Evolutionary conservation across 2,888 invertebrate species (phyloP), one percentile per base, ranked within the genome.

Genomic region (Diaphora mendica): DNA sequence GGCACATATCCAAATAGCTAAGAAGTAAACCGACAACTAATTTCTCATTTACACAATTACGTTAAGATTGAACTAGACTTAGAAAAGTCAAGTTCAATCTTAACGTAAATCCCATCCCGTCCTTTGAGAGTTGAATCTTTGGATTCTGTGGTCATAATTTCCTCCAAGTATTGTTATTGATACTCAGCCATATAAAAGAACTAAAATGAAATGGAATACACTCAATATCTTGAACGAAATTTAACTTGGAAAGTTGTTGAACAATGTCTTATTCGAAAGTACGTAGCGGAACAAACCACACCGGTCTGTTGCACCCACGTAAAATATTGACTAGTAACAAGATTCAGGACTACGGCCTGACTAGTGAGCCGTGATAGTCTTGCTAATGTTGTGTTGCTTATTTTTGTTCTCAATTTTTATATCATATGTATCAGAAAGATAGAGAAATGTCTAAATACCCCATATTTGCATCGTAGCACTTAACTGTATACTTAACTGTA

Each of bases 321-420:
- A 91, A 89, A 89, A 91, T 90, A 91, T 91, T 89, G 90, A 89
- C 86, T 90, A 77, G 86, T 83, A 88, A 87, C 86, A 83, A 87
- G 87, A 86, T 84, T 82, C 82, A 84, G 73, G 77, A 77, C 70
- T 74, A 73, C 74, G 75, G 75, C 75, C 72, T 70, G 79, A 74
- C 81, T 77, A 76, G 77, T 83, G 80, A 85, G 76, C 85, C 81
- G 78, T 79, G 80, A 72, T 77, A 75, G 75, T 72, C 76, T 77
- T 85, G 78, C 85, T 83, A 84, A 82, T 67, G 15, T 66, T 15
- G 55, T 7, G 44, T 35, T 13, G 42, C n/a, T 51, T 59, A 30
- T 59, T 59, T 2, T 30, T 59, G 15, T 59, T 59, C 3, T 13
- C n/a, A 3, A 26, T 13, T 59, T 11, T n/a, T 13, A 13, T 59